Evolutionary conservation across 2,113 vertebrate genomes (phyloP), one percentile per base, ranked within the genome.

Genomic region (Pogonocichla stellata): DNA sequence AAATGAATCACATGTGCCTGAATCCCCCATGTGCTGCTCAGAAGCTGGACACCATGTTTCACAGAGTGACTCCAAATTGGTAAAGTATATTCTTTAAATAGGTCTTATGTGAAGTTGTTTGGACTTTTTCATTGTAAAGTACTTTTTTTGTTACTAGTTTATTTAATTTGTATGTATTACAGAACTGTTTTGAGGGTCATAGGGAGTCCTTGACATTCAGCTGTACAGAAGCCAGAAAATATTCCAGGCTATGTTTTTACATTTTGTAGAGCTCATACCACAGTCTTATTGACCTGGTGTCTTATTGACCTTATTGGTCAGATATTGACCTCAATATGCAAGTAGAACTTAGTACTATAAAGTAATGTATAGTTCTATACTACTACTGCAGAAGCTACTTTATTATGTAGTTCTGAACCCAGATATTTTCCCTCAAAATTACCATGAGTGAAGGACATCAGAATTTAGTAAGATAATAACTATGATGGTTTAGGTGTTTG

Each of bases 41-140:
- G 87, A 75, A 40, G 54, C 25, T 42, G 56, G 33, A 29, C 51
- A 36, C 48, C 14, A 20, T 73, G 34, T 62, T 97, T 90, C 79
- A 12, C 91, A 87, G 69, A 95, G 34, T 51, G 31, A 10, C 58
- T 95, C 83, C 71, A 87, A 48, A 64, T 78, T 65, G 97, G 97
- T 98, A 95, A 96, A 89, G 53, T 95, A 69, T 70, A 71, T 83
- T 94, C 65, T 92, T 82, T 57, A 47, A 87, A 43, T 85, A 71
- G 56, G 72, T 90, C 23, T 54, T 80, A 42, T 38, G 25, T 64
- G 16, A 69, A 38, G 22, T 18, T 92, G 33, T 80, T 86, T 82
- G 14, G 45, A 29, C 22, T 11, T 87, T 64, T 82, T 91, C 2
- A 5, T 54, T 78, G 24, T 54, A 25, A 72, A 92, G 3, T 43